A percentile compares a stretch with the other conserved stretches of the same genome.
Conservation (phyloP, 1,140 invertebrate species). For the Metaphire vulgaris region DNA sequence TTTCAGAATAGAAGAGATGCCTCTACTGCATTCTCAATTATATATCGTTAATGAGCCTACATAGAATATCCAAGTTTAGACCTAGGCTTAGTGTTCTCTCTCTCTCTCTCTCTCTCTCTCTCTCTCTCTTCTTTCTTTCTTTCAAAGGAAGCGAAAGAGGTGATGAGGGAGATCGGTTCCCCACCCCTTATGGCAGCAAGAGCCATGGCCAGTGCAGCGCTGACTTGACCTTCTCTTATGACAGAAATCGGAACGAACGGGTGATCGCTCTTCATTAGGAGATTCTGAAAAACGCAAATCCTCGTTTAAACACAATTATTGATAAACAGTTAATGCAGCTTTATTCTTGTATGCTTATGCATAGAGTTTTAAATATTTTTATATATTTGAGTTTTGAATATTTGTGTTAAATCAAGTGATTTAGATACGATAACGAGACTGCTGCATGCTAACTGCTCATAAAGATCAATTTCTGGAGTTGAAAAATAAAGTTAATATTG, state of each 20-base stretch:
- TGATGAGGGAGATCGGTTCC: neutral
- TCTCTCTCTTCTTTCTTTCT: neutral
- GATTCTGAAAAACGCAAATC: constrained; percentile 21
- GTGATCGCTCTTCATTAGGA: constrained; percentile 30
- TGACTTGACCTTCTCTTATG: constrained; percentile 28
- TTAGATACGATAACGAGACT: too few relatives aligned
- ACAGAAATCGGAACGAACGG: constrained; percentile 32
- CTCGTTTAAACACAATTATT: neutral
- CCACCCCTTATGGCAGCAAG: constrained; percentile 27
- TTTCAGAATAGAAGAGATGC: too few relatives aligned
- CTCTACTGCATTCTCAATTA: neutral
- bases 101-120: too few relatives aligned
- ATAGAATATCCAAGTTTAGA: neutral
- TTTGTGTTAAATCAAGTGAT: neutral
- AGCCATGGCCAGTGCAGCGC: constrained; percentile 22
- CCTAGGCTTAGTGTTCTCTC: too few relatives aligned
- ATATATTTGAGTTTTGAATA: neutral
- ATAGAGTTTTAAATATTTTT: neutral
- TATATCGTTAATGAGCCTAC: neutral
- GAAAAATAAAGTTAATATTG: too few relatives aligned
- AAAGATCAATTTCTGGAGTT: too few relatives aligned
- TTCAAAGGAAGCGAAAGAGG: neutral
- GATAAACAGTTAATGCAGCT: neutral
- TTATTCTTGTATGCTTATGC: neutral
- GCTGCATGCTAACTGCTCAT: too few relatives aligned